Evolutionary conservation across 2,888 invertebrate species (phyloP).

Genomic region (Temnothorax ravouxi): DNA sequence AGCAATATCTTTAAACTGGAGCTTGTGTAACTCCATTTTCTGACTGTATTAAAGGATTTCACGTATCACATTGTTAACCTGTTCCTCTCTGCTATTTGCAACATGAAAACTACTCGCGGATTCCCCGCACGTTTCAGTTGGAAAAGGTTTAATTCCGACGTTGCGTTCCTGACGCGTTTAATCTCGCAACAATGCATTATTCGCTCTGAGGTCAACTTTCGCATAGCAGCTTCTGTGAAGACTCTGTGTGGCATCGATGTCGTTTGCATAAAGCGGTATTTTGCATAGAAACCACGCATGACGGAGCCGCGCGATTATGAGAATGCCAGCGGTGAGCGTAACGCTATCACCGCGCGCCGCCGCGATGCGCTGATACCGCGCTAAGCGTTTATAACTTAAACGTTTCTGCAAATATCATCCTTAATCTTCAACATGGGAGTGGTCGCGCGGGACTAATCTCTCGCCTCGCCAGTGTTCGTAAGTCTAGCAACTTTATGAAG

Average conservation of each 20-base stretch:
- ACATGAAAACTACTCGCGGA: not conserved
- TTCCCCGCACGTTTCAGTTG: constrained; percentile 14
- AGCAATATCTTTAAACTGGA: not conserved
- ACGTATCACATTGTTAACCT: not conserved
- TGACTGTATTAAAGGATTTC: not conserved
- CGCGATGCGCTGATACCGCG: constrained; percentile 23
- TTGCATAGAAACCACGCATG: constrained; percentile 51
- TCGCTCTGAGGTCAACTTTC: constrained; percentile 10
- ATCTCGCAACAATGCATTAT: constrained; percentile 42
- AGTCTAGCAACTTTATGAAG: not conserved
- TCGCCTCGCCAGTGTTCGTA: not conserved
- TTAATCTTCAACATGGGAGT: constrained; percentile 27
- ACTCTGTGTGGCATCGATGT: constrained; percentile 7
- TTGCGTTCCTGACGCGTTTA: constrained; percentile 33
- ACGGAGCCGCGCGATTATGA: constrained; percentile 43
- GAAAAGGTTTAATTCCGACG: constrained; percentile 30
- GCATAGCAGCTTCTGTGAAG: constrained; percentile 31
- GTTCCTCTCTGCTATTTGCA: not conserved
- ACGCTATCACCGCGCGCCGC: not conserved
- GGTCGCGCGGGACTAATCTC: constrained; percentile 3
- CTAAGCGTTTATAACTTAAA: constrained; percentile 18
- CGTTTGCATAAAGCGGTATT: constrained; percentile 35
- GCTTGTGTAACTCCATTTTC: not conserved
- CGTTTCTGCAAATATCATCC: constrained; percentile 34
- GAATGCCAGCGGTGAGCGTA: constrained; percentile 33